Conservation (phyloP, 2,888 invertebrate species). For the Tachina grossa region DNA sequence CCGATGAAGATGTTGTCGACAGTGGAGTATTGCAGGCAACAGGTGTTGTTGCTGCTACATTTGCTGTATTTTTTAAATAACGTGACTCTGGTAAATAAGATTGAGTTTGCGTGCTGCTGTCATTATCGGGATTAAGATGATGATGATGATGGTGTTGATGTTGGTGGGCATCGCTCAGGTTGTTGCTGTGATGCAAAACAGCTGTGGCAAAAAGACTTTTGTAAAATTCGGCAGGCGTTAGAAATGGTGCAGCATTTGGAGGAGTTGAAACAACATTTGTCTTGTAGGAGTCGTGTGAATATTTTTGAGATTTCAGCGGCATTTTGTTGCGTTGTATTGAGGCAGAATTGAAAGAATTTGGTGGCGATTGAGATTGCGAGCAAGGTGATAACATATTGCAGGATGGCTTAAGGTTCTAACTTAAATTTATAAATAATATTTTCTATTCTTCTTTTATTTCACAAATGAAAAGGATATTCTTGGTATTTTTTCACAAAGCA, state of each 20-base stretch:
- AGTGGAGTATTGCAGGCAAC: slow-evolving; percentile 16
- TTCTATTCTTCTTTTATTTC: neutral
- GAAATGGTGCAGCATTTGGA: slow-evolving; percentile 82
- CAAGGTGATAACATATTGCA: slow-evolving; percentile 60
- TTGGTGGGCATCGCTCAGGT: slow-evolving; percentile 64
- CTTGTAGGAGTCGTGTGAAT: slow-evolving; percentile 8
- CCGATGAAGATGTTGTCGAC: slow-evolving; percentile 8
- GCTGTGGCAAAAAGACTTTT: slow-evolving; percentile 90
- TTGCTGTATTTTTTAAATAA: slow-evolving; percentile 43
- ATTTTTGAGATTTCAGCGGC: slow-evolving; percentile 52
- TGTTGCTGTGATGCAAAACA: slow-evolving; percentile 84
- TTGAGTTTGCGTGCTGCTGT: slow-evolving; percentile 41
- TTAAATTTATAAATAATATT: neutral
- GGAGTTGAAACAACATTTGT: neutral
- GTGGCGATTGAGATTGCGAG: slow-evolving; percentile 41
- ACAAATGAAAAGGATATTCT: neutral
- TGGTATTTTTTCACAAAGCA: neutral
- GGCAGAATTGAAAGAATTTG: slow-evolving; percentile 13
- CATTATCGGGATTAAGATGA: slow-evolving; percentile 21
- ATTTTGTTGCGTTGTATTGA: slow-evolving; percentile 30
- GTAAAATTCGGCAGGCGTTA: slow-evolving; percentile 90
- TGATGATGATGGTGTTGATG: slow-evolving; percentile 47
- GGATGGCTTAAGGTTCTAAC: neutral
- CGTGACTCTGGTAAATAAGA: slow-evolving; percentile 45
- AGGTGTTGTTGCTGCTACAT: slow-evolving; percentile 35